Conservation (phyloP, 2,113 vertebrate genomes). For the Albula goreensis region DNA sequence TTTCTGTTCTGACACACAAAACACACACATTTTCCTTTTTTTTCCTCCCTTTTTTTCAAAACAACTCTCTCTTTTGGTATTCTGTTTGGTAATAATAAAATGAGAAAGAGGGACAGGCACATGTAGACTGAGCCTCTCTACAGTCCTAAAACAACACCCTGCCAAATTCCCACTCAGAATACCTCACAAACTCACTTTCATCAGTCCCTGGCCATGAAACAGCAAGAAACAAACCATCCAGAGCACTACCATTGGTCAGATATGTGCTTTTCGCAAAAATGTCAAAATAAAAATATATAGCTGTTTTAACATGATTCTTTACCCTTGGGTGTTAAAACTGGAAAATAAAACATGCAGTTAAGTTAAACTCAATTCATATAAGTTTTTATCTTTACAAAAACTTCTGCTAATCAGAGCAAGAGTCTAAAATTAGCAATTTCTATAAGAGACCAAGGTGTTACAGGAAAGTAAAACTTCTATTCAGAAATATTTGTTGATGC, state of each 20-base stretch:
- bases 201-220: neutral
- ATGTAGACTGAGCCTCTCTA: neutral
- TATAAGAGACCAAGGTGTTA: neutral
- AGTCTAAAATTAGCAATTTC: neutral
- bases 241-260: neutral
- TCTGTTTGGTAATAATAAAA: too few species aligned
- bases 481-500: neutral
- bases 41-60: too few species aligned
- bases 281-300: neutral
- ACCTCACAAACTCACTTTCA: neutral
- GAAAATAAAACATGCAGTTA: neutral
- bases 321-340: neutral
- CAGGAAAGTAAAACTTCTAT: neutral
- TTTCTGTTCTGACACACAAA: neutral
- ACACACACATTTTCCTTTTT: too few species aligned
- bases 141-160: neutral
- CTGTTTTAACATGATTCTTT: neutral
- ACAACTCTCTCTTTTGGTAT: too few species aligned
- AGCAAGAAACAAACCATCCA: neutral
- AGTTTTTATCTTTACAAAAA: neutral
- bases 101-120: neutral
- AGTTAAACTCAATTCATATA: neutral
- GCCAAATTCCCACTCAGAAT: too few species aligned
- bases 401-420: neutral
- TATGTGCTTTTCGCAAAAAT: neutral